Evolutionary conservation across 2,113 vertebrate species (phyloP), one percentile per base, ranked within the genome.

Genomic region (Percina caprodes): DNA sequence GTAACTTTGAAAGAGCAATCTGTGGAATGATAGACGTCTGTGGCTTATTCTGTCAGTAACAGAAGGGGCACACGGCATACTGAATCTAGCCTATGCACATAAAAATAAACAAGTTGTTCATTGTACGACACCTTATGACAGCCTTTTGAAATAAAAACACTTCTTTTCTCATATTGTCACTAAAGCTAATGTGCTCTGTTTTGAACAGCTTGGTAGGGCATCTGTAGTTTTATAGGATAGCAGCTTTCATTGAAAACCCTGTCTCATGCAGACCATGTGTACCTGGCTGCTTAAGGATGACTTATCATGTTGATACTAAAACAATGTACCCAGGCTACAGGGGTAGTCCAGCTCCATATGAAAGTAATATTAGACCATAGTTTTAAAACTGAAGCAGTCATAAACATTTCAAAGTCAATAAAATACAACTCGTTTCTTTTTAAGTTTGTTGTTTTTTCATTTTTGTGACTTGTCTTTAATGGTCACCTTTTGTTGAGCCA

Each of bases 241-340:
- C 70, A 79, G 56, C 81, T 74, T 61, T 48, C n/a, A 49, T 77
- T 79, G 67, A 81, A 74, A 86, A 80, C 13, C 13, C 39, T 5
- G 35, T 70, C 66, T 89, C 82, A 90, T 90, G 21, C 49, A 6
- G 88, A 13, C 90, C 88, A 90, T 90, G 76, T 93, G 92, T 83
- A 81, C 62, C 60, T 70, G 58, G 26, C 79, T 75, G 33, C 14
- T 82, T 85, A 74, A 73, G 62, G 82, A 86, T 86, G 85, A 89
- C 78, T 90, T 90, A 86, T 84, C 83, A 86, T 68, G 81, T 86
- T 74, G 72, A 69, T 87, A 86, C 65, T 24, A 62, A 72, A 87
- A 80, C 77, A 68, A 56, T 62, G 49, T 51, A 23, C 49, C 39
- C 12, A 26, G 73, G 68, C 69, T 74, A 78, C 76, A 76, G 68